phyloP scores from a whole-genome alignment of 2,797 vertebrate species.

The Pseudocheirus occidentalis region DNA sequence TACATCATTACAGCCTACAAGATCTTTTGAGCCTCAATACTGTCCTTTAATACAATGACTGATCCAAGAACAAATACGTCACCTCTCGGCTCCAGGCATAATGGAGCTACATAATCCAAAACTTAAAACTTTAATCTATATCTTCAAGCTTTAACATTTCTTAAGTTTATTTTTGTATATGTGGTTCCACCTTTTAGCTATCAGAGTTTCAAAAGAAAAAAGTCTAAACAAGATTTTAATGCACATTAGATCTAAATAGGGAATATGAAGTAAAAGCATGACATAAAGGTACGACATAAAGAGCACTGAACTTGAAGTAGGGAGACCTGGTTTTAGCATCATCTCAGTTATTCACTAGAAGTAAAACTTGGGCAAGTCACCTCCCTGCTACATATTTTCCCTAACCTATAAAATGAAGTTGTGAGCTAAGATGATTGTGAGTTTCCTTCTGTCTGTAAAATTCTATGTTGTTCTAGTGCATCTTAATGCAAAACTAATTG shows the following conservation, averaged over 20 bases:
- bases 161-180: constrained; percentile 10
- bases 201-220: not conserved
- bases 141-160: not conserved
- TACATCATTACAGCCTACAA: not conserved
- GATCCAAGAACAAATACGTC: not conserved
- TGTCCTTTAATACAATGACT: not conserved
- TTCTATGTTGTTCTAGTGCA: not conserved
- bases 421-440: not conserved
- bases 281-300: not conserved
- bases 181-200: not conserved
- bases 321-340: not conserved
- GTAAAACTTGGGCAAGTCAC: not conserved
- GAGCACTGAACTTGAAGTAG: not conserved
- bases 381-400: not conserved
- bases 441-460: not conserved
- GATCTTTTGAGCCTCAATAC: not conserved
- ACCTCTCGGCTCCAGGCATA: not conserved
- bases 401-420: not conserved
- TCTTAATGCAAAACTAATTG: not conserved
- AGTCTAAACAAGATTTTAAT: not conserved
- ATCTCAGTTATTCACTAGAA: not conserved
- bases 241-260: not conserved
- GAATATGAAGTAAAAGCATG: not conserved
- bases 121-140: not conserved
- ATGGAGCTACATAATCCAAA: not conserved